phyloP scores from a whole-genome alignment of 1,140 invertebrate species.

The Ruditapes philippinarum region DNA sequence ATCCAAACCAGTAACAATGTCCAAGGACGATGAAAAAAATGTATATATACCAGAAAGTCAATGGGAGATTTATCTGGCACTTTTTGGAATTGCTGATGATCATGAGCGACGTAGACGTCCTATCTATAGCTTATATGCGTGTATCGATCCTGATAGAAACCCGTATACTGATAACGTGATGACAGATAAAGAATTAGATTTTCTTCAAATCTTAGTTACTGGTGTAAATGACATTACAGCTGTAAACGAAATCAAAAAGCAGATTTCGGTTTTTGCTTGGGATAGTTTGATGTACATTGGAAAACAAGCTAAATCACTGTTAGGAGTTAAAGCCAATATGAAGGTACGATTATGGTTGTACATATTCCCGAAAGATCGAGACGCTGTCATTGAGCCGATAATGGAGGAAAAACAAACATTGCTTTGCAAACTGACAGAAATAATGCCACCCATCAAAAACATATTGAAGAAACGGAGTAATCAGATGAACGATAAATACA shows the following conservation, averaged over 20 bases:
- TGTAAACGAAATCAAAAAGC: background rate
- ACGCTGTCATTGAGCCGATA: slow-evolving; percentile 23
- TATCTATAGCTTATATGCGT: background rate
- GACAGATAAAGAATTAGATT: slow-evolving; percentile 5
- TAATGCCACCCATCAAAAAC: background rate
- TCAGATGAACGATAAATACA: background rate
- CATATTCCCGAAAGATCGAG: background rate
- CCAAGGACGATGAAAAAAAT: background rate
- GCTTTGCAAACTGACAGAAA: background rate
- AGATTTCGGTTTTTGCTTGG: slow-evolving; percentile 41
- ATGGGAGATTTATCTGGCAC: slow-evolving; percentile 6
- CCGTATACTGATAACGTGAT: background rate
- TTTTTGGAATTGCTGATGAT: background rate
- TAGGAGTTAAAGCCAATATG: background rate
- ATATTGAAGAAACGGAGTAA: background rate
- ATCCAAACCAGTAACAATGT: slow-evolving; percentile 17
- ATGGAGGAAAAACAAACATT: background rate
- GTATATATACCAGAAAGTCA: slow-evolving; percentile 3
- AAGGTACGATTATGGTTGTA: slow-evolving; percentile 33
- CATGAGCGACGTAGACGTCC: slow-evolving; percentile 26
- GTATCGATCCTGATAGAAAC: background rate
- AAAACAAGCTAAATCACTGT: slow-evolving; percentile 22
- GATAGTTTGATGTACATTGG: slow-evolving; percentile 48
- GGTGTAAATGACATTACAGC: background rate
- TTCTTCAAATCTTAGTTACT: background rate